Evolutionary conservation across 2,797 vertebrate genomes (phyloP).

Genomic region (Channallabes apus): DNA sequence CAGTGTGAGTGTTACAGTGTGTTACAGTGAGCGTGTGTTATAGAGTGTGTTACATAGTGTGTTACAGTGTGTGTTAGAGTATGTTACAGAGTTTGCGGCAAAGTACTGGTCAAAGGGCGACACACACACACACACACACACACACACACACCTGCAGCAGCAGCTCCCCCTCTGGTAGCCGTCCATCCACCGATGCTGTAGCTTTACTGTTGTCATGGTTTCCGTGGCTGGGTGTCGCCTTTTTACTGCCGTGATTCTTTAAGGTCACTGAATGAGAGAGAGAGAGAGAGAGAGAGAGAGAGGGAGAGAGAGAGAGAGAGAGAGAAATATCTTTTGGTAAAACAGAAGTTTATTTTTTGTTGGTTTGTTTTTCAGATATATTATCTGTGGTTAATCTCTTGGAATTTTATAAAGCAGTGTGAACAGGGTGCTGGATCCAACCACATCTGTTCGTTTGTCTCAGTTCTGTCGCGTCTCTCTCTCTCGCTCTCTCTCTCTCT

Average conservation of each 20-base stretch:
- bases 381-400: not conserved
- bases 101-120: not conserved
- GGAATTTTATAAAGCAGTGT: not conserved
- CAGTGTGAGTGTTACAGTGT: too few relatives aligned
- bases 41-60: too few relatives aligned
- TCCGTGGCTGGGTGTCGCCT: conserved; percentile 20
- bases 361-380: not conserved
- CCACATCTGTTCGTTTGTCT: not conserved
- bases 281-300: too few relatives aligned
- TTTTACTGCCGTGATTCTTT: conserved; percentile 62
- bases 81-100: not conserved
- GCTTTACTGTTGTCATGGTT: conserved; percentile 12
- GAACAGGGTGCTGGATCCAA: not conserved
- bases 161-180: conserved; percentile 74
- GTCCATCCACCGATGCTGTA: not conserved
- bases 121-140: not conserved
- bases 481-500: not conserved
- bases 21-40: too few relatives aligned
- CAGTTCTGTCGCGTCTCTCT: not conserved
- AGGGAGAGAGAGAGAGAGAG: too few relatives aligned
- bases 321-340: not conserved
- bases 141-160: conserved; percentile 74
- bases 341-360: not conserved
- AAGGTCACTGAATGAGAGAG: conserved; percentile 71
- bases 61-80: too few relatives aligned